Percentiles rank a stretch among this genome's conserved stretches.
These are phyloP conservation scores for Glyphotaelius pellucidus DNA, from an alignment of 2,888 invertebrate genomes.

Conservation along the genomic window DNA sequence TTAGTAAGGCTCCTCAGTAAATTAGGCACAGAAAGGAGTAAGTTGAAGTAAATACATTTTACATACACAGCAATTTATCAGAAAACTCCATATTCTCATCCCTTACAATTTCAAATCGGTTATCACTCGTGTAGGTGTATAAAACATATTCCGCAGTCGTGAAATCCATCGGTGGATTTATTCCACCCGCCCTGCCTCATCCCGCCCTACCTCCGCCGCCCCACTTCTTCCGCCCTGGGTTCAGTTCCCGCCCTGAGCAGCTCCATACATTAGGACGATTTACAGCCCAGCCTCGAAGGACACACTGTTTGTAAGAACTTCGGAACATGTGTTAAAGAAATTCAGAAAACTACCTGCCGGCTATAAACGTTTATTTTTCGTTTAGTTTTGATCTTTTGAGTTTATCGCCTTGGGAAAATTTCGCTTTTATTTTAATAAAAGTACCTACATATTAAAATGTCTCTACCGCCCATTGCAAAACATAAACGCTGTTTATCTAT, in stretches of 20 bases:
- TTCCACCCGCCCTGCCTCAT: background rate
- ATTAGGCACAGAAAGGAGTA: background rate
- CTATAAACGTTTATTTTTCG: background rate
- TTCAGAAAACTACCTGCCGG: background rate
- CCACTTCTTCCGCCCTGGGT: background rate
- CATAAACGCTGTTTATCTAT: too few species aligned
- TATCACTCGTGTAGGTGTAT: background rate
- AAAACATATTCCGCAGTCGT: background rate
- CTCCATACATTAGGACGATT: constrained; percentile 52
- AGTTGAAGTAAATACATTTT: background rate
- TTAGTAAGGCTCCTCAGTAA: too few species aligned
- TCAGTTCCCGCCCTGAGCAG: background rate
- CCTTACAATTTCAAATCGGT: background rate
- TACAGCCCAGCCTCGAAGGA: constrained; percentile 44
- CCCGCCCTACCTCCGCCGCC: background rate
- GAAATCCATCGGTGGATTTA: constrained; percentile 32
- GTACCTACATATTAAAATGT: background rate
- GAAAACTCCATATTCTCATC: background rate
- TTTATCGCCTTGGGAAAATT: background rate
- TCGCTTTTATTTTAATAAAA: background rate
- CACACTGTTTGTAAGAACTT: constrained; percentile 19
- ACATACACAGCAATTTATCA: background rate
- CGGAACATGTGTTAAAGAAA: constrained; percentile 42
- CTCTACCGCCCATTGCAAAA: background rate
- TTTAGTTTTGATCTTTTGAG: background rate